Evolutionary conservation across 2,113 vertebrate species (phyloP).

Genomic region (Galemys pyrenaicus): DNA sequence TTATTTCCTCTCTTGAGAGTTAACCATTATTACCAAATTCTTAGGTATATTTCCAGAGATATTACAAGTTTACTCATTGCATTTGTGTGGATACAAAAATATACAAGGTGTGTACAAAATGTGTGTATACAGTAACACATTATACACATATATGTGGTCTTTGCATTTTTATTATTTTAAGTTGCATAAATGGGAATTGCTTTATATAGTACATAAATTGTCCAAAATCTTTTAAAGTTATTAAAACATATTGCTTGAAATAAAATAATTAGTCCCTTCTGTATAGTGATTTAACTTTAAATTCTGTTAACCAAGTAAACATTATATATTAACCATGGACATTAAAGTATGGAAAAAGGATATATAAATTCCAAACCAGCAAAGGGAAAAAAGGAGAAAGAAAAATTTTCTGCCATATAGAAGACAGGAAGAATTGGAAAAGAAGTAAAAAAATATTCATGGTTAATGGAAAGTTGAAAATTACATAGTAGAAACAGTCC

Average conservation of each 20-base stretch:
- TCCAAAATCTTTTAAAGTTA: neutral
- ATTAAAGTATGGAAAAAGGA: neutral
- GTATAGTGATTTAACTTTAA: slow-evolving; percentile 12
- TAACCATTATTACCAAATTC: neutral
- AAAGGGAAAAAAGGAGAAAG: neutral
- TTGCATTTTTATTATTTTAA: neutral
- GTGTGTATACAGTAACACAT: neutral
- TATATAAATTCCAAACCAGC: slow-evolving; percentile 8
- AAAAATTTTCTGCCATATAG: neutral
- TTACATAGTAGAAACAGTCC: neutral
- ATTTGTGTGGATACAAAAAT: neutral
- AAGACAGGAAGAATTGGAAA: neutral
- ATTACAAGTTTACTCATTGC: neutral
- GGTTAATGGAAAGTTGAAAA: neutral
- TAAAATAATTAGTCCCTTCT: neutral
- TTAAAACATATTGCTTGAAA: neutral
- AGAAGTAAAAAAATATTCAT: neutral
- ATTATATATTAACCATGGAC: neutral
- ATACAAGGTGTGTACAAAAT: too few species aligned
- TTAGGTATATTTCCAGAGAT: neutral
- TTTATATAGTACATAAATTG: neutral
- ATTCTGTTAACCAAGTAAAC: neutral
- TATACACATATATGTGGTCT: neutral
- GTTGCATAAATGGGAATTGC: neutral
- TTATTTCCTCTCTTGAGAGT: neutral